These are phyloP conservation scores for Macaria notata DNA, from an alignment of 2,888 invertebrate species.

Conservation along the genomic window DNA sequence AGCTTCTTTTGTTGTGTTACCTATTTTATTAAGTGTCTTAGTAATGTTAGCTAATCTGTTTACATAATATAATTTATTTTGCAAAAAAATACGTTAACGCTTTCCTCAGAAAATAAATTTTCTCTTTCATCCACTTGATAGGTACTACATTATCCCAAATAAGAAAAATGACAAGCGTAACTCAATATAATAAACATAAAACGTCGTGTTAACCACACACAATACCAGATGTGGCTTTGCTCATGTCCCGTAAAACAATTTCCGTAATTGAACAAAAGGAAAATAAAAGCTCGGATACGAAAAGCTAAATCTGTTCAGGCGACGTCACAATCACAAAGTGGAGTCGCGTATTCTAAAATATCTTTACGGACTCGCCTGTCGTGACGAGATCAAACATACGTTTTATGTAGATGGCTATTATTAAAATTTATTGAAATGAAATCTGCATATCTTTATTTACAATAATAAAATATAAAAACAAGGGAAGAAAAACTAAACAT, in stretches of 20 bases:
- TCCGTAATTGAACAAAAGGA: slow-evolving; percentile 47
- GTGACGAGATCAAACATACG: slow-evolving; percentile 28
- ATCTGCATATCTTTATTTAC: no score
- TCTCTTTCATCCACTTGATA: no score
- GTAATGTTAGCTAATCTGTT: no score
- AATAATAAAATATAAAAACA: no score
- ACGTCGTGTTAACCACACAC: slow-evolving; percentile 17
- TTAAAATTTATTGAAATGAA: no score
- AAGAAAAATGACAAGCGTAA: slow-evolving; percentile 6
- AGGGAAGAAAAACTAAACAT: no score
- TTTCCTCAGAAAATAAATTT: no score
- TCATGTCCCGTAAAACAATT: slow-evolving; percentile 41
- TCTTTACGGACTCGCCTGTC: slow-evolving; percentile 19
- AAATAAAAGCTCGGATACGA: slow-evolving; percentile 42
- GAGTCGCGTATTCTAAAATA: slow-evolving; percentile 37
- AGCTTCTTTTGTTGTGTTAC: no score
- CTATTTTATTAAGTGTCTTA: no score
- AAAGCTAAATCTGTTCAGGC: slow-evolving; percentile 33
- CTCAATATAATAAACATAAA: slow-evolving; percentile 21
- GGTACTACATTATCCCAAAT: no score
- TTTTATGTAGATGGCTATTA: not conserved
- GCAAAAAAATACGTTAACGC: no score
- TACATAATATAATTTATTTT: no score
- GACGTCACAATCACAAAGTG: slow-evolving; percentile 37
- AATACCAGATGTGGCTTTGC: slow-evolving; percentile 21